These are phyloP conservation scores for Microplitis deprimator DNA, from an alignment of 2,888 invertebrate genomes.

Conservation along the genomic window DNA sequence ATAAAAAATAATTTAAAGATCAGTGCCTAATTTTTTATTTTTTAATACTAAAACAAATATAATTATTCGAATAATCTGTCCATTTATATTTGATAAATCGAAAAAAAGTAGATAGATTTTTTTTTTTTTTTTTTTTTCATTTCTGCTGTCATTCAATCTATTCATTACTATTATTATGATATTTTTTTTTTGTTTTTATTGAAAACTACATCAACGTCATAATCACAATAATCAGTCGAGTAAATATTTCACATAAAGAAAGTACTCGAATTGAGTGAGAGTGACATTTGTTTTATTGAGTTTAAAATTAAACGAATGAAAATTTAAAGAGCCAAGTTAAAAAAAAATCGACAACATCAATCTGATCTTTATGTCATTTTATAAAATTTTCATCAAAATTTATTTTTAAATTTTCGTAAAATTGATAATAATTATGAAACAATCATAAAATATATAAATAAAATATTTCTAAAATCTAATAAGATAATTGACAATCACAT, in stretches of 20 bases:
- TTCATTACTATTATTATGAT: neutral
- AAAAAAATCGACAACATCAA: neutral
- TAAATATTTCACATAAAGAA: neutral
- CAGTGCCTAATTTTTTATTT: slow-evolving; percentile 9
- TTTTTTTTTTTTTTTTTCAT: too few relatives aligned
- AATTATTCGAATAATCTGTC: neutral
- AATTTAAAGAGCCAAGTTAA: neutral
- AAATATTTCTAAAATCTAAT: neutral
- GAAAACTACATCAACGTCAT: neutral
- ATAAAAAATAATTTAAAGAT: neutral
- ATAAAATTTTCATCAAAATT: too few relatives aligned
- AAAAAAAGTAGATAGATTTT: too few relatives aligned
- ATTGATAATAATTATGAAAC: too few relatives aligned
- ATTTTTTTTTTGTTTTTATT: neutral
- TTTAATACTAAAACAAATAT: neutral
- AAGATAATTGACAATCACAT: neutral
- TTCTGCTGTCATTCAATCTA: neutral
- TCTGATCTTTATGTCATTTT: too few relatives aligned
- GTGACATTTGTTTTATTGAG: neutral
- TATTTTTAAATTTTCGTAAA: too few relatives aligned
- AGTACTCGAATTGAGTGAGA: neutral
- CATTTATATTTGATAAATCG: too few relatives aligned
- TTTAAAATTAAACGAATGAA: neutral
- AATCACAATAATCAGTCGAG: neutral
- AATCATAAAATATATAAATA: neutral